A percentile compares a stretch with the other conserved stretches of the same genome.
These are phyloP conservation scores for Drosophila ironensis DNA, from an alignment of 1,140 invertebrate genomes.

Conservation along the genomic window DNA sequence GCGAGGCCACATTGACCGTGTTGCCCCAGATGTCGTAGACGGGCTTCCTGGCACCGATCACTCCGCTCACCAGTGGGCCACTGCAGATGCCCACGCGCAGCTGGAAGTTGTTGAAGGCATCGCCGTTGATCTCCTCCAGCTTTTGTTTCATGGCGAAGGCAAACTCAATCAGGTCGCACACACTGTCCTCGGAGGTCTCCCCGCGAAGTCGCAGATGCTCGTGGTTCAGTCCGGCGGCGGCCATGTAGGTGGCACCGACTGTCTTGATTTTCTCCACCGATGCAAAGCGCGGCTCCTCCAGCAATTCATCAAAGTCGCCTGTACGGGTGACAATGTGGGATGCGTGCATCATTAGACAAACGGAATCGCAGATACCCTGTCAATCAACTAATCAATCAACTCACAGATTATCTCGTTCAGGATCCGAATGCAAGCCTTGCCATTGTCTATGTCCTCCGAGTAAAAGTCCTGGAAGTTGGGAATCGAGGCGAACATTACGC, in stretches of 20 bases:
- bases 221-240: conserved; percentile 96
- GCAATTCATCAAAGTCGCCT: conserved; percentile 93
- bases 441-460: conserved; percentile 98
- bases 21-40: conserved; percentile 99
- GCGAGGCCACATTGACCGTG: conserved; percentile 96
- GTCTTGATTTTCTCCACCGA: conserved; percentile 99
- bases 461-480: conserved; percentile 99
- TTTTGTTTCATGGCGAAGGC: conserved; percentile 95
- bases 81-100: conserved; percentile 96
- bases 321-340: neutral
- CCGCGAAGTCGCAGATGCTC: conserved; percentile 85
- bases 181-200: conserved; percentile 87
- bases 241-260: conserved; percentile 98
- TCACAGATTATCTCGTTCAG: conserved; percentile 97
- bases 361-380: conserved; percentile 5
- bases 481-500: conserved; percentile 98
- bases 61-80: conserved; percentile 97
- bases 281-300: conserved; percentile 94
- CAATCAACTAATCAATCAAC: conserved; percentile 64
- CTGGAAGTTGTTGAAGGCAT: conserved; percentile 99
- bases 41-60: conserved; percentile 98
- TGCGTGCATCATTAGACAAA: conserved; percentile 25
- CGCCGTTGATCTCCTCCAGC: conserved; percentile 95
- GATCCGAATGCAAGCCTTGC: conserved; percentile 97
- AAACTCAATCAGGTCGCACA: conserved; percentile 95